Evolutionary conservation across 2,888 invertebrate species (phyloP), one percentile per base, ranked within the genome.

Genomic region (Nephrotoma flavescens): DNA sequence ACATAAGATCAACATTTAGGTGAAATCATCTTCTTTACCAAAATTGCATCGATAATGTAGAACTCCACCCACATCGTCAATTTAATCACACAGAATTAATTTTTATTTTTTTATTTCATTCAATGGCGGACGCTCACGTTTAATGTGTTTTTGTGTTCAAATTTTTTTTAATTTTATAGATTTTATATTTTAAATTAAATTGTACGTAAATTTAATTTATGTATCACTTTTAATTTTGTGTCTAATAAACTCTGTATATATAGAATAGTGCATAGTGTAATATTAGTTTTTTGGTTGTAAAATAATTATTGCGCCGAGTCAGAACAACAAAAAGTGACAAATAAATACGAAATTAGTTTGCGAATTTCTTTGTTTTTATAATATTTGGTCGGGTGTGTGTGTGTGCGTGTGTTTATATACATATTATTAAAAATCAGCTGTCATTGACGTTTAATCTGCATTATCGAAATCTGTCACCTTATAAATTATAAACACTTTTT

Each of bases 381-480:
- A 31, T 71, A 44, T 44, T 9, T 71, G 71, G 19, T 71, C 9
- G 71, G 19, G 9, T 71, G 71, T 71, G 71, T 71, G 71, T 71
- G 71, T 31, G 71, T 19, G n/a, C 19, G 57, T 57, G n/a, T 31
- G 31, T 31, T 31, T 31, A 31, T 31, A 31, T n/a, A n/a, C n/a
- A n/a, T 31, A 44, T 86, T 44, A 85, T 57, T 71, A 47, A 86
- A 86, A 86, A 86, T 86, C 86, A 86, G 86, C 86, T 86, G 86
- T 86, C 86, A 71, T 86, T 86, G 86, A 86, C 86, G 71, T 84
- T 42, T 42, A 84, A 71, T 71, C 71, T 71, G 71, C 71, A 71
- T 71, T 71, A 71, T 71, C 71, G 31, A 71, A 71, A 71, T 71
- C 47, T 4, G 31, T 71, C 71, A 71, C 71, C 71, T 71, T 52